Percentiles rank a stretch among this genome's conserved stretches.
Evolutionary conservation across 1,140 invertebrate species (phyloP).

Genomic region (Pseudomyrmex dendroicus): DNA sequence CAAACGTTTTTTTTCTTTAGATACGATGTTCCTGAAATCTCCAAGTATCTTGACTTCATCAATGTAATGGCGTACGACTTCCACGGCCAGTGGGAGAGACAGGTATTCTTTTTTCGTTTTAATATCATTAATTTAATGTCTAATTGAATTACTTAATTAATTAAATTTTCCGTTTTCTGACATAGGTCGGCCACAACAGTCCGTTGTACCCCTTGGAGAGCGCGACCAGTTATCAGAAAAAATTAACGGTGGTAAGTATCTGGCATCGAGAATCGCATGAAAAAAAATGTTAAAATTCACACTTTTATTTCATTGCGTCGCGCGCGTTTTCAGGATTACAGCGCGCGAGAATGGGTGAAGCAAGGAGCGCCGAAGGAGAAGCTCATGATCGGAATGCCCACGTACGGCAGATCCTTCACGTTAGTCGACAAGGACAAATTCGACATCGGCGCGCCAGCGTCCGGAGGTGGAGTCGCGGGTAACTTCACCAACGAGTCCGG

Average conservation of each 20-base stretch:
- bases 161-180: too few species aligned
- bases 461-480: constrained; percentile 92
- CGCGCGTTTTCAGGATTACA: constrained; percentile 89
- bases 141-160: too few species aligned
- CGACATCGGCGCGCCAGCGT: constrained; percentile 96
- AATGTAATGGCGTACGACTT: constrained; percentile 98
- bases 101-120: constrained; percentile 71
- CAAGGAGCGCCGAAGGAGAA: constrained; percentile 98
- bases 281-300: too few species aligned
- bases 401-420: constrained; percentile 97
- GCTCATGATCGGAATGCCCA: constrained; percentile 97
- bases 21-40: constrained; percentile 97
- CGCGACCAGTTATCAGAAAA: constrained; percentile 95
- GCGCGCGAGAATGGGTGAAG: constrained; percentile 96
- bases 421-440: constrained; percentile 95
- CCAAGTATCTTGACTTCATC: constrained; percentile 97
- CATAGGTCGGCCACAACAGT: constrained; percentile 93
- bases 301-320: not conserved
- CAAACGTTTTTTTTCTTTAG: constrained; percentile 74
- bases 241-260: constrained; percentile 92
- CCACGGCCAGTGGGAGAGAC: constrained; percentile 96
- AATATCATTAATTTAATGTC: too few species aligned
- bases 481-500: constrained; percentile 95
- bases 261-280: not conserved
- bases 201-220: constrained; percentile 95